Conservation (phyloP, 2,888 invertebrate genomes). For the Aleiodes leptofemur region DNA sequence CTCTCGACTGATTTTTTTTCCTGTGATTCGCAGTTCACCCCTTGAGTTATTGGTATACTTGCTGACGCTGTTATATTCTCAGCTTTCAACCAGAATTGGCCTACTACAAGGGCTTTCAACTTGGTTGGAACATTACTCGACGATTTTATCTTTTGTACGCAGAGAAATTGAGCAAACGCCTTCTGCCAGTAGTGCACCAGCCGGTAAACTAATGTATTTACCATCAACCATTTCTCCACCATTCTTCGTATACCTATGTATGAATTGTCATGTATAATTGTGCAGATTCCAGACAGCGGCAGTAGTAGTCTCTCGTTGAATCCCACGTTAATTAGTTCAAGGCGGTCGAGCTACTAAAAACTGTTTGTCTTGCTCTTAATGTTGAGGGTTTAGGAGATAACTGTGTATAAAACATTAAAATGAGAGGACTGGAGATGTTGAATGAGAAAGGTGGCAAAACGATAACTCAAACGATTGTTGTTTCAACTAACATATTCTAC, state of each 20-base stretch:
- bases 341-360: slow-evolving; percentile 65
- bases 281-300: slow-evolving; percentile 3
- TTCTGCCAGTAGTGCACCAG: slow-evolving; percentile 12
- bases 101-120: slow-evolving; percentile 32
- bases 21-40: slow-evolving; percentile 22
- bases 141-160: slow-evolving; percentile 41
- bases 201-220: slow-evolving; percentile 17
- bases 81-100: slow-evolving; percentile 26
- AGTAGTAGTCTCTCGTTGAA: slow-evolving; percentile 47
- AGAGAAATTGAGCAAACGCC: slow-evolving; percentile 9
- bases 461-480: slow-evolving; percentile 66
- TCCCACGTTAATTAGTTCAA: slow-evolving; percentile 71
- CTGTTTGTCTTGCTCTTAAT: slow-evolving; percentile 68
- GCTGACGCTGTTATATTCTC: slow-evolving; percentile 40
- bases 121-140: slow-evolving; percentile 10
- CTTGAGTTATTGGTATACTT: slow-evolving; percentile 27
- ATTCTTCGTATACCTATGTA: slow-evolving; percentile 8
- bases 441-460: slow-evolving; percentile 43
- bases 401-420: slow-evolving; percentile 50
- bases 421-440: background rate
- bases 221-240: slow-evolving; percentile 5
- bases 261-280: slow-evolving; percentile 20
- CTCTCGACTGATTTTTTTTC: slow-evolving; percentile 38
- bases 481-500: slow-evolving; percentile 56
- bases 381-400: slow-evolving; percentile 51